Conservation (phyloP, 2,797 vertebrate species). For the Bufotes viridis region DNA sequence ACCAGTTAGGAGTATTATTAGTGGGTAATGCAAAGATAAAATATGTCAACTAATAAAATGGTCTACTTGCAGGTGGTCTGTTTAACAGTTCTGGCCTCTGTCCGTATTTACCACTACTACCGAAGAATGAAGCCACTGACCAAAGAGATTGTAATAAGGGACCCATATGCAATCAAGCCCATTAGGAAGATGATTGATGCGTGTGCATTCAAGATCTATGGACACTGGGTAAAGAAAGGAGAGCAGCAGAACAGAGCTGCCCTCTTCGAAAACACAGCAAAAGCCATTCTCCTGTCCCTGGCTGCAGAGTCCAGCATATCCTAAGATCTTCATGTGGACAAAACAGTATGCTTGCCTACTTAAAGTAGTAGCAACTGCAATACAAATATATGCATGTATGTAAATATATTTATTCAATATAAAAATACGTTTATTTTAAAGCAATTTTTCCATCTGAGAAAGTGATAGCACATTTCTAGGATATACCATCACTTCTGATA, state of each 20-base stretch:
- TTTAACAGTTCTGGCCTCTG: conserved; percentile 90
- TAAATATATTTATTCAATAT: conserved; percentile 58
- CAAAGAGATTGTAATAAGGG: conserved; percentile 86
- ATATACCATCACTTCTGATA: background rate
- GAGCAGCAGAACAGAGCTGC: conserved; percentile 96
- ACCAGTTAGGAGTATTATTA: background rate
- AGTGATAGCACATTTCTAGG: background rate
- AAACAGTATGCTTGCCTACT: background rate
- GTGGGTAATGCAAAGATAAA: background rate
- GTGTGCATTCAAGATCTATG: conserved; percentile 94
- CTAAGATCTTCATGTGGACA: conserved; percentile 54
- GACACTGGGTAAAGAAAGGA: conserved; percentile 99
- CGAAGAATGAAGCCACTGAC: conserved; percentile 88
- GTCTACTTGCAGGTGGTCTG: conserved; percentile 83
- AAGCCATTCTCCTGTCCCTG: conserved; percentile 87
- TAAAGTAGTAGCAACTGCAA: background rate
- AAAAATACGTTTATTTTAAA: background rate
- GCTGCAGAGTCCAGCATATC: conserved; percentile 74
- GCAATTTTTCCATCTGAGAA: background rate
- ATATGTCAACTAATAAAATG: background rate
- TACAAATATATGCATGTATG: conserved; percentile 35
- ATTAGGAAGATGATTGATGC: conserved; percentile 93
- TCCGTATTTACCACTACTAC: conserved; percentile 95
- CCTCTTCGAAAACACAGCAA: conserved; percentile 96
- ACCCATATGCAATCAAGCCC: conserved; percentile 91